Evolutionary conservation across 2,888 invertebrate species (phyloP).

Genomic region (Athrips mouffetella): DNA sequence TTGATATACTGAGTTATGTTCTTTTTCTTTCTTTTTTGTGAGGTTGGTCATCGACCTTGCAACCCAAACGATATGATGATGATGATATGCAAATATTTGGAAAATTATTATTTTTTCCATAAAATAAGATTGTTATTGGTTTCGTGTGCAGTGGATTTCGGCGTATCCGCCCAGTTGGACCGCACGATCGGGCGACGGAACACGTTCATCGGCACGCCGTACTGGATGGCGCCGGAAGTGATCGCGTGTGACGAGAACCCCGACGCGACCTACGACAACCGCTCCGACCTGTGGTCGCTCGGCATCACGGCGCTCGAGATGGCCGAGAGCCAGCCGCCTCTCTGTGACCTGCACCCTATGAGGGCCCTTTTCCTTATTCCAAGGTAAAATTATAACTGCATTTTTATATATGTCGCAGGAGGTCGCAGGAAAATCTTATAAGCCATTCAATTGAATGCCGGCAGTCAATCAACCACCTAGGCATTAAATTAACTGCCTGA

Average conservation of each 20-base stretch:
- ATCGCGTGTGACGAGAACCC: slow-evolving; percentile 99
- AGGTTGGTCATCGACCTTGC: too few species aligned
- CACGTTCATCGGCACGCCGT: slow-evolving; percentile 98
- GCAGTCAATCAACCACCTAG: too few species aligned
- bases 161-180: slow-evolving; percentile 99
- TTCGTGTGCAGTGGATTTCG: slow-evolving; percentile 92
- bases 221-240: slow-evolving; percentile 99
- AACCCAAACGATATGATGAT: too few species aligned
- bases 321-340: slow-evolving; percentile 99
- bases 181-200: slow-evolving; percentile 99
- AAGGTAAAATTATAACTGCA: slow-evolving; percentile 46
- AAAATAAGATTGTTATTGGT: too few species aligned
- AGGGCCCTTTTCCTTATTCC: slow-evolving; percentile 98
- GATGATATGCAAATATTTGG: too few species aligned
- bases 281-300: slow-evolving; percentile 93
- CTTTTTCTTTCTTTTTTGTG: too few species aligned
- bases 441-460: too few species aligned
- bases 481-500: too few species aligned
- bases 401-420: not conserved
- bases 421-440: too few species aligned
- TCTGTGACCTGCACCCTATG: slow-evolving; percentile 99
- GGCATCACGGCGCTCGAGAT: slow-evolving; percentile 99
- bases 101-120: too few species aligned
- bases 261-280: slow-evolving; percentile 99
- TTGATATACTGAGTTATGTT: too few species aligned